Evolutionary conservation across 2,797 vertebrate species (phyloP), one percentile per base, ranked within the genome.

Genomic region (Sebastes kiyomatsui): DNA sequence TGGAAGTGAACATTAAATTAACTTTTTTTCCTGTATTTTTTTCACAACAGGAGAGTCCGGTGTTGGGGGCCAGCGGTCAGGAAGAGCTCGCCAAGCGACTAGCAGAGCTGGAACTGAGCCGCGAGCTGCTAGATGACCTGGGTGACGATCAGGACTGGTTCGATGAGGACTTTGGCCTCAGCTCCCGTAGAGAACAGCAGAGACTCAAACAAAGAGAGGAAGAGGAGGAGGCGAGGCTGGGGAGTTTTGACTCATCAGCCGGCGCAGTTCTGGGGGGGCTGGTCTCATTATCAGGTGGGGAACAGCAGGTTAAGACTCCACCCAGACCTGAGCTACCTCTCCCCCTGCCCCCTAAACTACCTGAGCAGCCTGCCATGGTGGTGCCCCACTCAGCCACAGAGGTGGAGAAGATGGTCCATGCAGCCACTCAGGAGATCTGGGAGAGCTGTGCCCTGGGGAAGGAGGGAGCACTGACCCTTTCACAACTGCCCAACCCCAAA

Each of bases 111-210:
- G 97, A 99, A 91, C 96, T 98, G 79, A 98, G 94, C 88, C 96
- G 95, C 0, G 98, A 97, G 79, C 95, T 99, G 75, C 93, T 98
- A 9, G 96, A 97, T 2, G 95, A 94, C 9, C 89, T 99, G 18
- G 96, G 96, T 74, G 97, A 99, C 38, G 98, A 99, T 62, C 97
- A 98, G 71, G 99, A 99, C 93, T 99, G 99, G 99, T 99, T 99
- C 90, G 99, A 99, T 90, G 99, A 99, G 89, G 98, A 99, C 95
- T 99, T 97, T 93, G 99, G 98, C 69, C 96, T 99, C 88, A 98
- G 97, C 86, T 98, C 97, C 42, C 95, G 52, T 11, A 96, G 96
- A 90, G 94, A 96, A 87, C 97, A 97, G 79, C 97, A 98, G 89
- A 93, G 92, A 67, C 90, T 93, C 49, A 95, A 95, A 84, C 94